Conservation (phyloP, 2,888 invertebrate genomes). For the Polydrusus cervinus region DNA sequence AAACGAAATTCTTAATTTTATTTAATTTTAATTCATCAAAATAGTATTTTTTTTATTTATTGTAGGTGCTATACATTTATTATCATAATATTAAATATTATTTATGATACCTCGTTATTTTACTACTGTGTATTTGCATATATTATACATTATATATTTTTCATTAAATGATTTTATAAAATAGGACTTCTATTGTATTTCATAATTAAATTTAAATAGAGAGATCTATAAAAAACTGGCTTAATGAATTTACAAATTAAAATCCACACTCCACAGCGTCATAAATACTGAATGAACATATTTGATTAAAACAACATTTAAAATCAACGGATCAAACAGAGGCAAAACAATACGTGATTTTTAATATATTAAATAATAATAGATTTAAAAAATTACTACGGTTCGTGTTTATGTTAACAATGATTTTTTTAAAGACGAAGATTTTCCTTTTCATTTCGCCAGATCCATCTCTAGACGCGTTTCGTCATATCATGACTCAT, state of each 20-base stretch:
- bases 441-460: no score
- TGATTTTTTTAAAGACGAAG: no score
- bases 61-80: no score
- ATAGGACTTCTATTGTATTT: background rate
- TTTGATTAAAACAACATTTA: constrained; percentile 2
- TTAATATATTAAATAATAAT: background rate
- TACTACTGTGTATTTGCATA: background rate
- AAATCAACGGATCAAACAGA: background rate
- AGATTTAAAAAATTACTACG: no score
- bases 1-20: no score
- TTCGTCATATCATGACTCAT: no score
- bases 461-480: no score
- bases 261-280: constrained; percentile 9
- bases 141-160: background rate
- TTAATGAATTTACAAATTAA: constrained; percentile 19
- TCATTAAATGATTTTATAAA: background rate
- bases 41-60: no score
- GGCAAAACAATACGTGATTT: background rate
- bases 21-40: no score
- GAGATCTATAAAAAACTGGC: background rate
- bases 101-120: background rate
- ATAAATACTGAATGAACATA: background rate
- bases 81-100: no score
- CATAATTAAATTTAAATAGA: constrained; percentile 7
- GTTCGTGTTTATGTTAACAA: no score